Conservation (phyloP, 2,113 vertebrate species). For the Oryctolagus cuniculus region mOryCun1.1 NC_091433.1:193792501-193793000, state of each 20-base stretch:
- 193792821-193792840: background rate
- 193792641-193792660: background rate
- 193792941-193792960: constrained; percentile 20
- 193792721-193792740: background rate
- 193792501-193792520: background rate
- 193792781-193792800: background rate
- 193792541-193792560: background rate
- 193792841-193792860: background rate
- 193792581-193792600: background rate
- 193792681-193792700: background rate
- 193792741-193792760: background rate
- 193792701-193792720: background rate
- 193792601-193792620: background rate
- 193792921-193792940: background rate
- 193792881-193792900: constrained; percentile 46
- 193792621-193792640: background rate
- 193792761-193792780: no score
- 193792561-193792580: background rate
- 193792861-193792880: background rate
- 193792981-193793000: background rate
- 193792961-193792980: constrained; percentile 58
- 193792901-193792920: constrained; percentile 70
- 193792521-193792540: background rate
- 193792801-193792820: background rate
- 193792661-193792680: background rate